Conservation (phyloP, 2,113 vertebrate genomes). For the Balaeniceps rex region DNA sequence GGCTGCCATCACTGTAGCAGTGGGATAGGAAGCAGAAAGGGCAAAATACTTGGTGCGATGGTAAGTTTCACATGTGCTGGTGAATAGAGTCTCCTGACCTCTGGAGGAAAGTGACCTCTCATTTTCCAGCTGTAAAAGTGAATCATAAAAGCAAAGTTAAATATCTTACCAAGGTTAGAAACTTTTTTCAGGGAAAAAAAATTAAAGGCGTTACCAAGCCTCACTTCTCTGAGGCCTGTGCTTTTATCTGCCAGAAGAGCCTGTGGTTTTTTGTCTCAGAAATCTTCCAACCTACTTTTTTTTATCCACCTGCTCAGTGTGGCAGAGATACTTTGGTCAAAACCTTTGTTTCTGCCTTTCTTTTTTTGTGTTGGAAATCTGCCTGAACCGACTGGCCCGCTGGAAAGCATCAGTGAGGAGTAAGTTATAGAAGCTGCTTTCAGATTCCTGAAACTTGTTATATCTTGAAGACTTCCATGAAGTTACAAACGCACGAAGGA, state of each 20-base stretch:
- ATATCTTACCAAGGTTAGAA: background rate
- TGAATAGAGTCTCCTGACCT: background rate
- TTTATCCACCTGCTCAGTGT: background rate
- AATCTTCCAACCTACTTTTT: background rate
- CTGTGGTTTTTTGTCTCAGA: background rate
- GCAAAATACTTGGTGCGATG: rapidly evolving
- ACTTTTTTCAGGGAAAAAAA: background rate
- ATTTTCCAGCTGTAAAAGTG: background rate
- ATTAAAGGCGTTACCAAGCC: background rate
- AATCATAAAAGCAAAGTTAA: background rate
- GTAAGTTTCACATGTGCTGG: background rate
- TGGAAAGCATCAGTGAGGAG: background rate
- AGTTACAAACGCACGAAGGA: background rate
- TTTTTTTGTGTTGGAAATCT: background rate
- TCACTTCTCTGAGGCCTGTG: background rate
- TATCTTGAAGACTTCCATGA: background rate
- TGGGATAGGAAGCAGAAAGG: background rate
- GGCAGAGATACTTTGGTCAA: background rate
- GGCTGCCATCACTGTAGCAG: background rate
- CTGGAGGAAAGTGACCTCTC: background rate
- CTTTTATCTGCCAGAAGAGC: background rate
- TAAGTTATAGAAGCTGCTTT: background rate
- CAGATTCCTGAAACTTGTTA: background rate
- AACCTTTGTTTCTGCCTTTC: background rate
- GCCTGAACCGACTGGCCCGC: background rate